phyloP scores from a whole-genome alignment of 2,113 vertebrate genomes.

The Saccopteryx bilineata region DNA sequence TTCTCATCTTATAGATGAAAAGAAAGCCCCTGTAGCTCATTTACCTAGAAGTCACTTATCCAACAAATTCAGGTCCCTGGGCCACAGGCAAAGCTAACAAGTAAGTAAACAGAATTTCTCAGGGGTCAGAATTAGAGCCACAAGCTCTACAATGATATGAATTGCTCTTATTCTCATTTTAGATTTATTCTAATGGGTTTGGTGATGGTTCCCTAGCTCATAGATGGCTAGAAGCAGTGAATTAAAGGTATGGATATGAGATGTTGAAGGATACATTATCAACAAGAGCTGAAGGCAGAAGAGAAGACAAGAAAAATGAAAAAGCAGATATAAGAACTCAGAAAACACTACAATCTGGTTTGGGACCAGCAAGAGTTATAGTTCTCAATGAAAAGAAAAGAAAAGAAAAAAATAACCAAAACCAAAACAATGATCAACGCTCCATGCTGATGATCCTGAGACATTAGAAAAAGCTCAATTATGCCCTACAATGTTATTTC shows the following conservation, averaged over 20 bases:
- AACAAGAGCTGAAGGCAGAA: slow-evolving; percentile 45
- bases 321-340: slow-evolving; percentile 32
- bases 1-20: background rate
- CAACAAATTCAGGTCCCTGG: slow-evolving; percentile 29
- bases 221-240: slow-evolving; percentile 62
- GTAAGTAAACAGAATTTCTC: background rate
- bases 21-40: background rate
- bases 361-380: background rate
- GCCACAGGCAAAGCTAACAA: slow-evolving; percentile 34
- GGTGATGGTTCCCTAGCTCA: slow-evolving; percentile 22
- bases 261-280: slow-evolving; percentile 41
- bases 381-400: slow-evolving; percentile 28
- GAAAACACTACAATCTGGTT: slow-evolving; percentile 34
- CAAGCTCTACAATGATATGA: background rate
- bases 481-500: background rate
- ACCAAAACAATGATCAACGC: slow-evolving; percentile 4
- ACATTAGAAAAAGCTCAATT: slow-evolving; percentile 42
- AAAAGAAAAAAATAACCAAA: background rate
- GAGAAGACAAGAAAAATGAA: slow-evolving; percentile 55
- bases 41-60: slow-evolving; percentile 1
- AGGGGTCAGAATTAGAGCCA: slow-evolving; percentile 9
- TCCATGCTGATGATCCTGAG: background rate
- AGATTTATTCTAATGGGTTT: slow-evolving; percentile 51
- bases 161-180: slow-evolving; percentile 48
- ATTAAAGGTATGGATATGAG: slow-evolving; percentile 27